Evolutionary conservation across 2,888 invertebrate species (phyloP), one percentile per base, ranked within the genome.

Genomic region (Ectemnius cavifrons): DNA sequence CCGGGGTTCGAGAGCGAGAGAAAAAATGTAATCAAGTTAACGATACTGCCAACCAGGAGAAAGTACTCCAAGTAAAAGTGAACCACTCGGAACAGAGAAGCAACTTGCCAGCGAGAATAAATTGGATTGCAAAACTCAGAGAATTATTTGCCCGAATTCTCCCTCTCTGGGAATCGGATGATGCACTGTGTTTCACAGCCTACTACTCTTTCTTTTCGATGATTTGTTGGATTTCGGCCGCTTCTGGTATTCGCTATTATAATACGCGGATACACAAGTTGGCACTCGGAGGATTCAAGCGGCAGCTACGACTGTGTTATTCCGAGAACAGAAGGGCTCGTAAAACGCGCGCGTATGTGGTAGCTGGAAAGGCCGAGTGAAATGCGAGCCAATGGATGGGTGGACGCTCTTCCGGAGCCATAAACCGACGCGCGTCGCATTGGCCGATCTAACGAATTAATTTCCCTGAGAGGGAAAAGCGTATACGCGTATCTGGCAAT

Each of bases 331-430:
- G 56, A 3, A 23, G 37, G 8, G 37, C 5, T 73, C 70, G 70
- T 78, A 76, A 78, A 78, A 71, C 69, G 69, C 62, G 78, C 65
- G 64, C 63, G 67, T 78, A 73, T 11, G 37, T 37, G 5, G 0
- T 70, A 23, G n/a, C n/a, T n/a, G 27, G 47, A 59, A 66, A 37
- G 37, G 64, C 61, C 46, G 46, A 62, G 63, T 75, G 65, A 66
- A 70, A 73, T 61, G 71, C 49, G 37, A 45, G 23, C 52, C 52
- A 14, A 16, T 14, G n/a, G 37, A 16, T 8, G 2, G 14, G 52
- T 5, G 52, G 52, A 52, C 52, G 52, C 52, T 16, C 8, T 13
- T 52, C 16, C n/a, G 5, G 47, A n/a, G 14, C 52, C 52, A 14
- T 52, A 52, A 52, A 52, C 16, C 52, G 47, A n/a, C 23, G 20